Evolutionary conservation across 23 tunicate species (phyloP).

Genomic region (Halocynthia aurantium): DNA sequence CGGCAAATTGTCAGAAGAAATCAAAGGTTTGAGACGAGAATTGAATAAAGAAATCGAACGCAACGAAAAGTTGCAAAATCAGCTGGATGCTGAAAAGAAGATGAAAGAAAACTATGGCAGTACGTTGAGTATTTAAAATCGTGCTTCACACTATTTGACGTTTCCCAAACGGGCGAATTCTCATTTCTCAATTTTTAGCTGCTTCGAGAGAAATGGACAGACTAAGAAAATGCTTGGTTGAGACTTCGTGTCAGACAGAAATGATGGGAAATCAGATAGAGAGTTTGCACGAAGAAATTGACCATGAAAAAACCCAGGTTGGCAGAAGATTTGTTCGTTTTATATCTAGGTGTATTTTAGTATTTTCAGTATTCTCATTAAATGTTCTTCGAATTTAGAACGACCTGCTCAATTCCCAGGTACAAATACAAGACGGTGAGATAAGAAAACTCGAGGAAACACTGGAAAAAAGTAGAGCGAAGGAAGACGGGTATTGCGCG

Average conservation of each 20-base stretch:
- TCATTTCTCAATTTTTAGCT: slow-evolving; percentile 28
- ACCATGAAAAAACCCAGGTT: slow-evolving; percentile 45
- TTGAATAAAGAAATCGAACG: slow-evolving; percentile 24
- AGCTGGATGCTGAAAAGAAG: slow-evolving; percentile 43
- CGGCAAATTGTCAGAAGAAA: slow-evolving; percentile 1
- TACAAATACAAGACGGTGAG: slow-evolving; percentile 1
- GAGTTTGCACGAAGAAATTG: slow-evolving; percentile 34
- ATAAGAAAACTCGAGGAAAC: slow-evolving; percentile 14
- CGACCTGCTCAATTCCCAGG: not conserved
- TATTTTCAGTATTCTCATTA: not conserved
- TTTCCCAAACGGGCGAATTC: not conserved
- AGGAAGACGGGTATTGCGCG: slow-evolving; percentile 2
- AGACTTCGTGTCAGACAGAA: slow-evolving; percentile 56
- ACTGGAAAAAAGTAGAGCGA: slow-evolving; percentile 19
- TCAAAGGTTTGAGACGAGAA: slow-evolving; percentile 7
- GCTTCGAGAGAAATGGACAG: slow-evolving; percentile 37
- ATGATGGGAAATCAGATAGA: slow-evolving; percentile 32
- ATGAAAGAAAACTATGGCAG: slow-evolving; percentile 21
- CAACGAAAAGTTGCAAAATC: slow-evolving; percentile 23
- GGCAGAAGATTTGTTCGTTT: not conserved
- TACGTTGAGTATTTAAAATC: not conserved
- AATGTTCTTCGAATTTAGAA: not conserved
- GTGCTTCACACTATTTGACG: not conserved
- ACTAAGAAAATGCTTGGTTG: slow-evolving; percentile 30
- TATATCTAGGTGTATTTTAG: not conserved